Percentiles rank a stretch among this genome's conserved stretches.
These are phyloP conservation scores for Poecile montanus DNA, from an alignment of 2,797 vertebrate genomes.

Conservation along the genomic window DNA sequence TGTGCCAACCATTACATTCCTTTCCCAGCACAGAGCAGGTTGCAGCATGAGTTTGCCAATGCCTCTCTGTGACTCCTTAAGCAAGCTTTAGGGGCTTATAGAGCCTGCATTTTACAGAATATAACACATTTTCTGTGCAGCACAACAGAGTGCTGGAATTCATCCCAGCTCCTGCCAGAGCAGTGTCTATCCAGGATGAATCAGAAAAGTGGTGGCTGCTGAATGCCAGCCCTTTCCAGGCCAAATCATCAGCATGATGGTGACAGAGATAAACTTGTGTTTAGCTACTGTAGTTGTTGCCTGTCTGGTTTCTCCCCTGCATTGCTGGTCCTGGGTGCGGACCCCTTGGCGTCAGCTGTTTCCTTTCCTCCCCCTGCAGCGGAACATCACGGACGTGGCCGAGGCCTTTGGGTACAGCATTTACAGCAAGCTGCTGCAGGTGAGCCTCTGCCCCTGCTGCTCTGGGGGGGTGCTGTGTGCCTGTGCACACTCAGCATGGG, in stretches of 20 bases:
- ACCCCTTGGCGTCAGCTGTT: background rate
- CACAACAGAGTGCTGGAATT: background rate
- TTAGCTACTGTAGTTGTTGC: background rate
- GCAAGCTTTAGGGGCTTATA: background rate
- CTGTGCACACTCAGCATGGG: accelerated
- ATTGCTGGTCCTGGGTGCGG: background rate
- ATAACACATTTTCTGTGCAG: background rate
- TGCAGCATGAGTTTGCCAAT: background rate
- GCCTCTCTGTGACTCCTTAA: background rate
- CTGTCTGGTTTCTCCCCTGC: background rate
- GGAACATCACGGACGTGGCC: constrained; percentile 81
- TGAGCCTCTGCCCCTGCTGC: constrained; percentile 45
- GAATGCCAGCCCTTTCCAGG: background rate
- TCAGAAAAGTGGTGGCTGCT: background rate
- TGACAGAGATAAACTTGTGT: background rate
- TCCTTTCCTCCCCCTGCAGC: constrained; percentile 72
- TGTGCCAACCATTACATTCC: background rate
- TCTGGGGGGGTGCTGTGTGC: background rate
- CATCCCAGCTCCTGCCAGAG: background rate
- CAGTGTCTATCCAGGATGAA: background rate
- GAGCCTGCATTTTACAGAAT: background rate
- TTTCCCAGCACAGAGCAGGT: background rate
- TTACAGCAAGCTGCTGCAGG: constrained; percentile 87
- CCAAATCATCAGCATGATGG: background rate
- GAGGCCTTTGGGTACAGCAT: constrained; percentile 85